phyloP scores from a whole-genome alignment of 2,113 vertebrate species.

The Lichenostomus cassidix region DNA sequence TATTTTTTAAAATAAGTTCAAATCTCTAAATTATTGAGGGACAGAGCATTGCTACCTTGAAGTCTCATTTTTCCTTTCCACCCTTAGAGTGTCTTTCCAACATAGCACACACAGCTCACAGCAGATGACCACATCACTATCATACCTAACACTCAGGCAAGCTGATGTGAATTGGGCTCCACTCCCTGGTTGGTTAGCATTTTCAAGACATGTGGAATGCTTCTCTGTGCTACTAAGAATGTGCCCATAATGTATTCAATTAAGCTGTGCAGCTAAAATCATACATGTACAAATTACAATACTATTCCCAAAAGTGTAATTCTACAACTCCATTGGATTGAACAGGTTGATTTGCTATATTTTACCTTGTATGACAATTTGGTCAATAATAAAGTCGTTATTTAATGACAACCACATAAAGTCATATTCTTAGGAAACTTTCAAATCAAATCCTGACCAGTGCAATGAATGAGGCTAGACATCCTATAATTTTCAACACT shows the following conservation, averaged over 20 bases:
- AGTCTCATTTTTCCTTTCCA: not conserved
- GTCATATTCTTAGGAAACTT: not conserved
- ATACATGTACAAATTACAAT: not conserved
- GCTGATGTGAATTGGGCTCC: not conserved
- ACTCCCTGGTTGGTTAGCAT: not conserved
- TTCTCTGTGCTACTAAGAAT: not conserved
- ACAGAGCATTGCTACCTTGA: not conserved
- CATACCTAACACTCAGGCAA: not conserved
- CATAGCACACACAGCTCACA: fast-evolving
- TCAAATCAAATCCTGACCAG: not conserved
- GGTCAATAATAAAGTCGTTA: not conserved
- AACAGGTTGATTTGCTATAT: not conserved
- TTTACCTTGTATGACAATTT: not conserved
- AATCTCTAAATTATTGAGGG: not conserved
- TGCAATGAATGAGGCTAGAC: not conserved
- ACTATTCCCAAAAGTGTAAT: not conserved
- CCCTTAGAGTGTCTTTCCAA: not conserved
- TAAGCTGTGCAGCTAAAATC: not conserved
- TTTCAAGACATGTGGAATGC: not conserved
- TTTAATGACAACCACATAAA: not conserved
- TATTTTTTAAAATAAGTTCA: not conserved
- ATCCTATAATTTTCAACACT: not conserved
- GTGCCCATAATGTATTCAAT: not conserved
- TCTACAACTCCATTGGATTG: not conserved
- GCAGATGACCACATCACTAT: not conserved